A percentile compares a stretch with the other conserved stretches of the same genome.
These are phyloP conservation scores for Holotrichia oblita DNA, from an alignment of 1,140 invertebrate genomes.

Conservation along the genomic window DNA sequence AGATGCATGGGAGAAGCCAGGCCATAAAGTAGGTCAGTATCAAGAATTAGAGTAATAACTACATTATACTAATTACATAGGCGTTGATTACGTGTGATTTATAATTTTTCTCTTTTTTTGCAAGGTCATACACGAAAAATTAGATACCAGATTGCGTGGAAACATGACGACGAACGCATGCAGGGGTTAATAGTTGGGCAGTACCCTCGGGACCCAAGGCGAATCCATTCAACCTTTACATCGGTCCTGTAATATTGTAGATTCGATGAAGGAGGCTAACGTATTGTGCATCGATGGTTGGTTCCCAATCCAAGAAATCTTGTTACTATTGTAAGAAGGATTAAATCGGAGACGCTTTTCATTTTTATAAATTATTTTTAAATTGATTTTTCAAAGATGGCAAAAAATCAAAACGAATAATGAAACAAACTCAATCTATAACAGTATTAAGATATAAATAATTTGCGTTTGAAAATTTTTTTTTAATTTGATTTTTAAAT, in stretches of 20 bases:
- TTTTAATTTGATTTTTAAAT: no score
- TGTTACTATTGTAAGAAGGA: constrained; percentile 89
- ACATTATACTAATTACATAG: background rate
- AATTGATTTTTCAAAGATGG: background rate
- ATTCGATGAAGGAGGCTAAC: constrained; percentile 75
- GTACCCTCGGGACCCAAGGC: constrained; percentile 71
- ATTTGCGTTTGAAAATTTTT: no score
- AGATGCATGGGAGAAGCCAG: constrained; percentile 67
- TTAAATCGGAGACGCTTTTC: constrained; percentile 57
- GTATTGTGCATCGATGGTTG: constrained; percentile 81
- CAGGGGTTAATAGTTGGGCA: constrained; percentile 84
- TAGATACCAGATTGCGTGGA: constrained; percentile 84
- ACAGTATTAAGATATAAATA: background rate
- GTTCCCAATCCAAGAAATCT: constrained; percentile 81
- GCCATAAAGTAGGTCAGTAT: constrained; percentile 69
- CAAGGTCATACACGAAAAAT: constrained; percentile 81
- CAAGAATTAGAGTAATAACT: background rate
- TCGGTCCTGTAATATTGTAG: constrained; percentile 91
- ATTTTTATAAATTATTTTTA: background rate
- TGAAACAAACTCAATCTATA: background rate
- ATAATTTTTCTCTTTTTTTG: constrained; percentile 38
- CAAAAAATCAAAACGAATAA: background rate
- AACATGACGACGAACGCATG: constrained; percentile 87
- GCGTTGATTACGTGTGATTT: background rate
- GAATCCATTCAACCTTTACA: constrained; percentile 77